These are phyloP conservation scores for Aphidius colemani DNA, from an alignment of 2,888 invertebrate species.

Conservation along the genomic window DNA sequence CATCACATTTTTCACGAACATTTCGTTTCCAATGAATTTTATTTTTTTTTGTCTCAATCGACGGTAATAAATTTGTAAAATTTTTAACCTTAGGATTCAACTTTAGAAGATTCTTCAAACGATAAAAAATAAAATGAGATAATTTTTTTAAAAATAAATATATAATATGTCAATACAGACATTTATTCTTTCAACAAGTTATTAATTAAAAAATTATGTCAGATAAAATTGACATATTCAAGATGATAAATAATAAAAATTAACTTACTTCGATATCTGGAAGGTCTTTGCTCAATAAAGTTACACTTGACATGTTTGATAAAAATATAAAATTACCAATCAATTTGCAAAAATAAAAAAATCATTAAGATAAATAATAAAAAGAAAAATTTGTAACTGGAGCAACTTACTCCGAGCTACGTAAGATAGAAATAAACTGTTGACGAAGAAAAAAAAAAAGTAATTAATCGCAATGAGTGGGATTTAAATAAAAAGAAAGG, in stretches of 20 bases:
- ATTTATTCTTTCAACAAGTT: not conserved
- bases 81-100: conserved; percentile 84
- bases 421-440: no score
- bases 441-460: no score
- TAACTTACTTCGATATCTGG: conserved; percentile 81
- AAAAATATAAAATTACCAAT: not conserved
- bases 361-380: not conserved
- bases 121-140: not conserved
- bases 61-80: conserved; percentile 81
- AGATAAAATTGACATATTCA: not conserved
- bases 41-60: conserved; percentile 80
- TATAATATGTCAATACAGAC: no score
- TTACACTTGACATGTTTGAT: conserved; percentile 20
- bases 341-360: conserved; percentile 12
- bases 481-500: no score
- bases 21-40: conserved; percentile 98
- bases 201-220: not conserved
- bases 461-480: no score
- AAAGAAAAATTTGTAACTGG: conserved; percentile 35
- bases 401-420: conserved; percentile 46
- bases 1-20: conserved; percentile 79
- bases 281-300: conserved; percentile 70
- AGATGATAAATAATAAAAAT: conserved; percentile 1
- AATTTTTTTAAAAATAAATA: conserved; percentile 1
- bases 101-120: conserved; percentile 78